Evolutionary conservation across 2,888 invertebrate species (phyloP).

Genomic region (Scrobipalpa atriplicella): DNA sequence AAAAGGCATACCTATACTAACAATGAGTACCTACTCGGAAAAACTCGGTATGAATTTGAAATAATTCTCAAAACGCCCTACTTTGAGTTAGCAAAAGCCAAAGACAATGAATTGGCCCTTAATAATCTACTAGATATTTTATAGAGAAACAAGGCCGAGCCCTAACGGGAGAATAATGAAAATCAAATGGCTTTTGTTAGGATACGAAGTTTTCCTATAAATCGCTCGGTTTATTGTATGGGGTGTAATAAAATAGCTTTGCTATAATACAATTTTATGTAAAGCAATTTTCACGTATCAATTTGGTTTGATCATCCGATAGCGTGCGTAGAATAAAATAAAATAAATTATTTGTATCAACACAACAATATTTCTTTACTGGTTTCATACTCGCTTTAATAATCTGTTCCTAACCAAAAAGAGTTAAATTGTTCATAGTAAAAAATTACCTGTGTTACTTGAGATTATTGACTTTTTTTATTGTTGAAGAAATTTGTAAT

Average conservation of each 20-base stretch:
- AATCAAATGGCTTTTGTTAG: conserved; percentile 41
- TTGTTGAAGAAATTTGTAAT: too few relatives aligned
- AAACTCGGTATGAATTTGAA: too few relatives aligned
- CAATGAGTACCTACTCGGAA: too few relatives aligned
- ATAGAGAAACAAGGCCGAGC: conserved; percentile 32
- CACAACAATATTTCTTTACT: conserved; percentile 26
- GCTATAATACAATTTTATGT: conserved; percentile 2
- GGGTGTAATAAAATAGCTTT: neutral
- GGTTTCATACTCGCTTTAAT: too few relatives aligned
- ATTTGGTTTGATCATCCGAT: neutral
- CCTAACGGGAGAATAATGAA: conserved; percentile 39
- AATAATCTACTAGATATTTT: conserved; percentile 15
- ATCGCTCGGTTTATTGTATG: conserved; percentile 34
- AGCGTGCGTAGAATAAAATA: neutral
- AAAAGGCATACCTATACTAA: too few relatives aligned
- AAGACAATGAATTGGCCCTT: neutral
- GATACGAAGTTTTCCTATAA: conserved; percentile 47
- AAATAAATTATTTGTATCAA: neutral
- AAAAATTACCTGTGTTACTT: too few relatives aligned
- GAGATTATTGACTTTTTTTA: too few relatives aligned
- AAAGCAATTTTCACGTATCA: neutral
- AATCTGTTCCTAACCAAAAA: too few relatives aligned
- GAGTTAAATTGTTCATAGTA: too few relatives aligned
- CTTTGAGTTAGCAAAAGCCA: conserved; percentile 7
- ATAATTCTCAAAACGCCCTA: conserved; percentile 6